These are phyloP conservation scores for Cheumatopsyche charites DNA, from an alignment of 1,140 invertebrate genomes.

Conservation along the genomic window DNA sequence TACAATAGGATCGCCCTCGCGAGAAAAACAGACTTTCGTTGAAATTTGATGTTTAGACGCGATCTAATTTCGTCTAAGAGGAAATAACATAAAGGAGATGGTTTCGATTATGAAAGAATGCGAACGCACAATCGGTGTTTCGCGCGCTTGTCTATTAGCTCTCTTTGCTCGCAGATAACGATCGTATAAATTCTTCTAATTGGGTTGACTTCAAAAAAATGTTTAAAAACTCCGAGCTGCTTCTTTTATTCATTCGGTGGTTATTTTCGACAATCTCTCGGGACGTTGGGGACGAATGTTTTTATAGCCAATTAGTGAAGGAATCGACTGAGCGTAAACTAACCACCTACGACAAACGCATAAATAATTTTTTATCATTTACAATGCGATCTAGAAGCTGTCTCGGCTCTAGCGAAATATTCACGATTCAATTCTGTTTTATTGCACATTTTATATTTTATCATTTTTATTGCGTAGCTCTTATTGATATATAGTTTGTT, in stretches of 20 bases:
- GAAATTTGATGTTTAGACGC: no score
- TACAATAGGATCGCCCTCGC: no score
- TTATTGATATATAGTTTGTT: slow-evolving; percentile 28
- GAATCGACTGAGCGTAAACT: slow-evolving; percentile 14
- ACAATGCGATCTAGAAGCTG: not conserved
- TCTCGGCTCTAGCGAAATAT: no score
- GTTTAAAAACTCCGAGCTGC: not conserved
- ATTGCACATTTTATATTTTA: no score
- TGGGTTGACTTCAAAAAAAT: slow-evolving; percentile 18
- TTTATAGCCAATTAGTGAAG: slow-evolving; percentile 33
- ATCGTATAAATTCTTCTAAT: slow-evolving; percentile 26
- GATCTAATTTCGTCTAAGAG: no score
- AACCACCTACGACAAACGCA: slow-evolving; percentile 24
- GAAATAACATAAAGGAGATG: no score
- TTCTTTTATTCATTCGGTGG: not conserved
- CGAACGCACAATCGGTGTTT: no score
- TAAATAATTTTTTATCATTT: slow-evolving; percentile 36
- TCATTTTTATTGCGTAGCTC: no score
- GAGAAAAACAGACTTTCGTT: no score
- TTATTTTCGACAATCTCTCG: not conserved
- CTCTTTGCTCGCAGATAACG: not conserved
- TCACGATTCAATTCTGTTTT: no score
- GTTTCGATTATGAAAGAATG: no score
- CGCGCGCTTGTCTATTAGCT: not conserved
- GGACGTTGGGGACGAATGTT: slow-evolving; percentile 11